phyloP scores from a whole-genome alignment of 2,797 vertebrate genomes.

The Astyanax mexicanus region DNA sequence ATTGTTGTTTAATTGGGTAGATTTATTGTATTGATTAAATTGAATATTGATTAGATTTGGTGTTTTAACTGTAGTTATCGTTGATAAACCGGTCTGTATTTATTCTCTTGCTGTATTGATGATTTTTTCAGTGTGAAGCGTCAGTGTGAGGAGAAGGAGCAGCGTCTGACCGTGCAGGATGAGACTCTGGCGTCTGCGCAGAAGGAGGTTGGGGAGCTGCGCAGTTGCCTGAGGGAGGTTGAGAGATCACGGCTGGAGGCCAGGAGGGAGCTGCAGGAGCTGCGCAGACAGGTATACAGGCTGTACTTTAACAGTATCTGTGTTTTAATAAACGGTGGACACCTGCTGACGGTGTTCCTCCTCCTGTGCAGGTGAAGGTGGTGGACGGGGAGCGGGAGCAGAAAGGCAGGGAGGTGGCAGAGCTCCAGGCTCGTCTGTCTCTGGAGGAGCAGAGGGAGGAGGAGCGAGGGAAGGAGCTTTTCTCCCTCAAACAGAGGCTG shows the following conservation, averaged over 20 bases:
- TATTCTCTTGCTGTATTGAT: background rate
- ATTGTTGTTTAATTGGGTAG: background rate
- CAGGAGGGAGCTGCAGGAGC: constrained; percentile 92
- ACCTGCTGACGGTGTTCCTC: too few species aligned
- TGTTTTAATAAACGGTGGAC: too few species aligned
- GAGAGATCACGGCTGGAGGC: constrained; percentile 89
- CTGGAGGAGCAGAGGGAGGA: constrained; percentile 88
- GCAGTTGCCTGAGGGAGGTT: constrained; percentile 87
- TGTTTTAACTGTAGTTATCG: too few species aligned
- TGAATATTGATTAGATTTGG: background rate
- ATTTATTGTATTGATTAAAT: background rate
- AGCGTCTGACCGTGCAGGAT: constrained; percentile 82
- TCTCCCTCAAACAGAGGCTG: constrained; percentile 85
- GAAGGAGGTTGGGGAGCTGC: constrained; percentile 86
- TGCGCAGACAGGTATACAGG: constrained; percentile 88
- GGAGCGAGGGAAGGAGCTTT: constrained; percentile 81
- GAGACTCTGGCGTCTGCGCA: constrained; percentile 80
- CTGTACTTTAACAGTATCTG: too few species aligned
- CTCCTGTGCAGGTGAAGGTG: constrained; percentile 83
- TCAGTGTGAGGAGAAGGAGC: constrained; percentile 89
- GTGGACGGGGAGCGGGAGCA: constrained; percentile 88
- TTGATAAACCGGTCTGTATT: background rate
- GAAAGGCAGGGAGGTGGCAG: constrained; percentile 82
- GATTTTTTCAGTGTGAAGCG: constrained; percentile 78
- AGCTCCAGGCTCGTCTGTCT: constrained; percentile 84